Evolutionary conservation across 2,797 vertebrate species (phyloP), one percentile per base, ranked within the genome.

Genomic region (Amazona finschi): DNA sequence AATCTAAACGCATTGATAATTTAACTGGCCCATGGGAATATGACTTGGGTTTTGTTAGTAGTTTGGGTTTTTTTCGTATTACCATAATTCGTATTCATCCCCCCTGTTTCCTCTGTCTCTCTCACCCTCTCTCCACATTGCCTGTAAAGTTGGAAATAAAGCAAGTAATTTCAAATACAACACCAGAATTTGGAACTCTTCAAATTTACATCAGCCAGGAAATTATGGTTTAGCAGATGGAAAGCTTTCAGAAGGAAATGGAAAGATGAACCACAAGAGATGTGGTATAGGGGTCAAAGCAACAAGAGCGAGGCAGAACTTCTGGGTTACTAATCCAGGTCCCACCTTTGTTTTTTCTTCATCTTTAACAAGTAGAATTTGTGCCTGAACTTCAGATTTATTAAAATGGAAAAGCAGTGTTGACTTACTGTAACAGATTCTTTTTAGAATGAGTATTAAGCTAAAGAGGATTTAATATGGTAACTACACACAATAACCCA

Each of bases 161-260:
- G 55, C 58, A 93, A 91, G 70, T 91, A 61, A 91, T 93, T 96
- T 95, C 89, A 97, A 39, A 87, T 94, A 78, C 65, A 94, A 58
- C n/a, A 76, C 33, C 62, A 92, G 83, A 95, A 93, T 95, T 89
- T 95, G 90, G 87, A 96, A 81, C 67, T 93, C 79, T 81, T 93
- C 73, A 94, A 81, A 70, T 95, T 93, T 96, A 94, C 66, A 27
- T 97, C 96, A 97, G 89, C 78, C 90, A 96, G 93, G 90, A 97
- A 97, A 97, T 96, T 93, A 97, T 25, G 93, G 93, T 96, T 96
- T 71, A 96, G 53, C 76, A 93, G 81, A 95, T 95, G 95, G 85
- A 96, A 97, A 92, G 49, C 52, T 94, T 96, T 92, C 85, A 93
- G 77, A 91, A 95, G 93, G 87, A 96, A 96, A 94, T 91, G 82